Base-by-base conservation (phyloP, 2,113 vertebrate species). In the Coptodon rendalli region DNA sequence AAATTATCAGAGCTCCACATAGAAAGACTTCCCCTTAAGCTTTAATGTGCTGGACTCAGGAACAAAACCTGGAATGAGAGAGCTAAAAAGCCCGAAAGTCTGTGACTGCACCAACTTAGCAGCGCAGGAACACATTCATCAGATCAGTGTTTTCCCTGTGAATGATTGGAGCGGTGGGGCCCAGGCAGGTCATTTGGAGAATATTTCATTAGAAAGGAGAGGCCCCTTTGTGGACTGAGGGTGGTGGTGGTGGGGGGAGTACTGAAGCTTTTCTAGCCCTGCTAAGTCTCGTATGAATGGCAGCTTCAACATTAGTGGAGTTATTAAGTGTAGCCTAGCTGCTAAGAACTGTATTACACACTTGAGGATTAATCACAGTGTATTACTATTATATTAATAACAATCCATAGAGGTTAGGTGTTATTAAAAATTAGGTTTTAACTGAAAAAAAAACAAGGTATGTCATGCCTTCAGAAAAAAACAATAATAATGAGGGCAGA, bases 151-250 rank as follows among this genome's bases (percentile, higher is more conserved):
- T 95, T 93, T 90, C 85, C 71, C 94, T 89, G 83, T 90, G 92
- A 93, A 90, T 85, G 94, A 92, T 90, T 93, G 89, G 89, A 95
- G 93, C 91, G 85, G 86, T 91, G 84, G 94, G 92, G 88, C 91
- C 87, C 85, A 5, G 84, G 54, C 90, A 94, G 93, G 94, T 96
- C 94, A 95, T 94, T 92, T 91, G 91, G 94, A 95, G 91, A 95
- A 95, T 89, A 95, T 95, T 95, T 95, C 95, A 95, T 95, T 95
- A 94, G 93, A 86, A 84, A 92, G 89, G 90, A 94, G 93, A 94
- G 94, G 93, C 95, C 93, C 92, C 91, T 91, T 85, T 92, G 93
- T 91, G 93, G 93, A 73, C 80, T 68, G 27, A 29, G 22, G 5
- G 4, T 17, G 43, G 17, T n/a, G 31, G 31, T 36, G 61, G 31